These are phyloP conservation scores for Sparus aurata DNA, from an alignment of 2,797 vertebrate genomes.

Conservation along the genomic window DNA sequence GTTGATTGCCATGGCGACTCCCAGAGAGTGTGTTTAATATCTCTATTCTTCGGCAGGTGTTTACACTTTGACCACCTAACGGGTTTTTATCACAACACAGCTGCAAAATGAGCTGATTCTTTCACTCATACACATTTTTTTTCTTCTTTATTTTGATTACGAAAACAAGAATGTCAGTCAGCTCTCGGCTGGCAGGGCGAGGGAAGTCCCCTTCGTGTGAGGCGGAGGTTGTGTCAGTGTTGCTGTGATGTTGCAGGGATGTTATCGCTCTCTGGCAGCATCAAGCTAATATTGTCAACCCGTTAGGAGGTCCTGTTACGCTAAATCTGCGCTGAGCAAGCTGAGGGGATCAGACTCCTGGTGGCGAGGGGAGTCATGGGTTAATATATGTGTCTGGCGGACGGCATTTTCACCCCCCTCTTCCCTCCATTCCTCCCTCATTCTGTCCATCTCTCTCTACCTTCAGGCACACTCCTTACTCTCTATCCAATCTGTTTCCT, in stretches of 20 bases:
- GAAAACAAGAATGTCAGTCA: background rate
- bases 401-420: slow-evolving; percentile 62
- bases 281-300: slow-evolving; percentile 75
- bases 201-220: background rate
- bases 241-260: slow-evolving; percentile 50
- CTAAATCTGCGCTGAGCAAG: slow-evolving; percentile 73
- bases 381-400: slow-evolving; percentile 76
- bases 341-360: slow-evolving; percentile 75
- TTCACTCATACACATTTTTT: background rate
- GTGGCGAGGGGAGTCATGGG: slow-evolving; percentile 47
- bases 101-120: background rate
- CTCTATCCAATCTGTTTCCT: slow-evolving; percentile 65
- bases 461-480: slow-evolving; percentile 63
- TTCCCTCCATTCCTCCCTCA: slow-evolving; percentile 26
- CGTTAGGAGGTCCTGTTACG: slow-evolving; percentile 73
- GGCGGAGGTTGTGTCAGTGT: slow-evolving; percentile 37
- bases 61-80: slow-evolving; percentile 21
- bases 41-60: slow-evolving; percentile 52
- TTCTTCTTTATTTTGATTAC: background rate
- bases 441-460: slow-evolving; percentile 56
- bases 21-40: slow-evolving; percentile 62
- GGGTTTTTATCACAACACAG: slow-evolving; percentile 17
- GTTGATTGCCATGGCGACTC: slow-evolving; percentile 68
- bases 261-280: slow-evolving; percentile 75
- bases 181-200: background rate